A percentile compares a stretch with the other conserved stretches of the same genome.
Evolutionary conservation across 2,888 invertebrate genomes (phyloP).

Genomic region (Trichacis sp.): DNA sequence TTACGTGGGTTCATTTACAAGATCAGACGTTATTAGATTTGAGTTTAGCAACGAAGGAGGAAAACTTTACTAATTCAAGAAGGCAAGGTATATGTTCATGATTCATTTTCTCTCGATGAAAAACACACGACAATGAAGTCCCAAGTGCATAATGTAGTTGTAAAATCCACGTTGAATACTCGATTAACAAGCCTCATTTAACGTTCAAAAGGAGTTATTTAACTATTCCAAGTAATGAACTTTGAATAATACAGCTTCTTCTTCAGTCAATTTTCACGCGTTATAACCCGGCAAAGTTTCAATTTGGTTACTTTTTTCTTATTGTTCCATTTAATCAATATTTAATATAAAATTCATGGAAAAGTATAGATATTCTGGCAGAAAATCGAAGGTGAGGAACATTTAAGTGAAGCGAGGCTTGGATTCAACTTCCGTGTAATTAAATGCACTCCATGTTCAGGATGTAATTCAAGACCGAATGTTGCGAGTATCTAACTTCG

Average conservation of each 20-base stretch:
- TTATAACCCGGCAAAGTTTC: too few relatives aligned
- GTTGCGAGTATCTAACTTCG: constrained; percentile 4
- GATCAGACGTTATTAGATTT: neutral
- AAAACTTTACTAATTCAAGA: too few relatives aligned
- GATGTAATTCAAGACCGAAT: neutral
- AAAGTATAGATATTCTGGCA: too few relatives aligned
- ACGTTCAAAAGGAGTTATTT: constrained; percentile 10
- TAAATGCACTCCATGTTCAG: neutral
- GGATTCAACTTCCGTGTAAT: neutral
- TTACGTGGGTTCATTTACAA: neutral
- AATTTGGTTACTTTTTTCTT: too few relatives aligned
- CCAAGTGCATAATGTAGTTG: constrained; percentile 13
- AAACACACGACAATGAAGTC: constrained; percentile 5
- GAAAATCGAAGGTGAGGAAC: too few relatives aligned
- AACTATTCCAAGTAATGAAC: constrained; percentile 49
- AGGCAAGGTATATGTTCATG: neutral
- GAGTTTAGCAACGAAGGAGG: too few relatives aligned
- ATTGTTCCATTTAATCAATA: too few relatives aligned
- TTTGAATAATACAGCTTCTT: constrained; percentile 56
- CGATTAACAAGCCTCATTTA: constrained; percentile 11
- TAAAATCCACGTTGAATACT: constrained; percentile 12
- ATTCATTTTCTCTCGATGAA: neutral
- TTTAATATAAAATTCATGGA: too few relatives aligned
- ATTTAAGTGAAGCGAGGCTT: neutral
- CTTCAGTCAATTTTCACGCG: constrained; percentile 6